A percentile compares a stretch with the other conserved stretches of the same genome.
phyloP scores from a whole-genome alignment of 2,888 invertebrate genomes.

The Leptopterna dolabrata region DNA sequence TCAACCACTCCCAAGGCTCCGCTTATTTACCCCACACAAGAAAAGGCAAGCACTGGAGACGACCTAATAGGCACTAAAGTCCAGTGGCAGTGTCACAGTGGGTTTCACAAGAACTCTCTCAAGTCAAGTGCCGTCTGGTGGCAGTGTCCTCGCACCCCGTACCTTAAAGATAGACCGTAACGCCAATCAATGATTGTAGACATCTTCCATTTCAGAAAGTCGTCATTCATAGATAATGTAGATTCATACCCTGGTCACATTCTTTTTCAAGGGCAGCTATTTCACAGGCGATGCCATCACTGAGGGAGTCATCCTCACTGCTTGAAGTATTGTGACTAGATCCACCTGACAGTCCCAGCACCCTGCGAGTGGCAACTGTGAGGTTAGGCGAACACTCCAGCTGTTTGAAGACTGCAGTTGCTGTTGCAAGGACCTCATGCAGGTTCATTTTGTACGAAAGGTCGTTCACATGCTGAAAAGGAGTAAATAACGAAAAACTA shows the following conservation, averaged over 20 bases:
- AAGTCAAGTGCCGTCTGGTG: too few relatives aligned
- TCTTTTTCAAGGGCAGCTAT: constrained; percentile 16
- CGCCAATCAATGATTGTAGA: neutral
- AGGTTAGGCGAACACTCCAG: constrained; percentile 77
- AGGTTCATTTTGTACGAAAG: constrained; percentile 88
- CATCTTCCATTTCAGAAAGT: neutral
- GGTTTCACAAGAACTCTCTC: too few relatives aligned
- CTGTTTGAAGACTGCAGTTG: constrained; percentile 94
- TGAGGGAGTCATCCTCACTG: constrained; percentile 53
- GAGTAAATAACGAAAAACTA: neutral
- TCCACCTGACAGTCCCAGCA: constrained; percentile 75
- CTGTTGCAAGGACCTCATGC: constrained; percentile 82
- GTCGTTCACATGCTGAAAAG: constrained; percentile 92
- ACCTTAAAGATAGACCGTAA: neutral
- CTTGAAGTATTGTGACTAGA: constrained; percentile 42
- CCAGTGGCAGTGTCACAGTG: too few relatives aligned
- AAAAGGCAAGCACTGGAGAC: too few relatives aligned
- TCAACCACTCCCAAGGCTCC: too few relatives aligned
- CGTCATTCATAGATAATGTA: constrained; percentile 8
- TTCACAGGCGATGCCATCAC: constrained; percentile 28
- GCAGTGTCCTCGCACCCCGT: too few relatives aligned
- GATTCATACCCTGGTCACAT: constrained; percentile 25
- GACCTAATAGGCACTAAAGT: too few relatives aligned
- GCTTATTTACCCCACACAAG: too few relatives aligned
- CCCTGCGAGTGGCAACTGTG: constrained; percentile 77